Conservation (phyloP, 2,113 vertebrate genomes). For the Eclectus roratus region DNA sequence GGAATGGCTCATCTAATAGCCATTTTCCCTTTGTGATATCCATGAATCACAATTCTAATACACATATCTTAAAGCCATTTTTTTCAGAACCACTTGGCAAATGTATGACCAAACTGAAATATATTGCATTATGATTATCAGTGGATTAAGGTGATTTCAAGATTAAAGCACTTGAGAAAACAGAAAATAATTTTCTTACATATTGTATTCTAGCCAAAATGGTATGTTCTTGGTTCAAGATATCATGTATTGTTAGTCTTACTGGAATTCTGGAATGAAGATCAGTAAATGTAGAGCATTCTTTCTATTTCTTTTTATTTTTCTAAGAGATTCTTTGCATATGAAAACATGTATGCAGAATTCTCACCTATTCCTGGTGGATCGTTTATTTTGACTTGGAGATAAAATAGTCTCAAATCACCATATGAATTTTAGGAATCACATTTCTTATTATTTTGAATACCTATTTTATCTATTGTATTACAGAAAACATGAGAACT, state of each 20-base stretch:
- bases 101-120: neutral
- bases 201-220: neutral
- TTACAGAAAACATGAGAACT: neutral
- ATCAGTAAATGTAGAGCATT: neutral
- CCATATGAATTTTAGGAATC: neutral
- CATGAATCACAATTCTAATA: neutral
- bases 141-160: neutral
- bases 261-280: constrained; percentile 4
- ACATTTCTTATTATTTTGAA: neutral
- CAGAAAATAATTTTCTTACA: neutral
- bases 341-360: neutral
- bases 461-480: neutral
- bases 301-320: neutral
- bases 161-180: neutral
- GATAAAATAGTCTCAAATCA: neutral
- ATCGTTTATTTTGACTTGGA: neutral
- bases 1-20: neutral
- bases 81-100: neutral
- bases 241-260: neutral
- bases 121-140: neutral
- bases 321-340: neutral
- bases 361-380: neutral
- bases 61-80: neutral
- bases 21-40: neutral
- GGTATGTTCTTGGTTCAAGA: neutral